A percentile compares a stretch with the other conserved stretches of the same genome.
Evolutionary conservation across 1,140 invertebrate species (phyloP).

Genomic region (Chymomyza costata): DNA sequence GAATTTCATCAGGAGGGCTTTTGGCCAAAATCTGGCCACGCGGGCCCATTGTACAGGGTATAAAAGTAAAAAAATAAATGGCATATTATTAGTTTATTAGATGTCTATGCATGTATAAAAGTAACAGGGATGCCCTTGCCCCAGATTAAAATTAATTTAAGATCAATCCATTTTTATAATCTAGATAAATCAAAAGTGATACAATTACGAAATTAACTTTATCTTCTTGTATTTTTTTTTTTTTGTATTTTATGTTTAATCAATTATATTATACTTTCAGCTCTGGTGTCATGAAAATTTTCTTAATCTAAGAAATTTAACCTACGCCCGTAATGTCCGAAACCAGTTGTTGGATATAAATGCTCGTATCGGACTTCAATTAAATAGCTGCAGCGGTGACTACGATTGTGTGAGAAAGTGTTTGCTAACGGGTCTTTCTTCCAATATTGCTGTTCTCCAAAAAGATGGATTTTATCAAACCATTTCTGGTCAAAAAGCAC

Average conservation of each 20-base stretch:
- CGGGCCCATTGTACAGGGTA: no score
- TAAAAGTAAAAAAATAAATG: no score
- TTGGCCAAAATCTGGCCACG: no score
- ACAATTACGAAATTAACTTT: not conserved
- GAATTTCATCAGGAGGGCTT: no score
- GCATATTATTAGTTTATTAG: no score
- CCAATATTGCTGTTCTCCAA: conserved; percentile 92
- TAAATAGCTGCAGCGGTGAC: conserved; percentile 85
- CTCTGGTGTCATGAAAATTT: conserved; percentile 95
- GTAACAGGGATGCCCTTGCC: no score
- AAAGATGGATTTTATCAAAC: conserved; percentile 85
- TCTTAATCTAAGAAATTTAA: conserved; percentile 89
- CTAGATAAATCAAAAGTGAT: no score
- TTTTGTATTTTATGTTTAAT: no score
- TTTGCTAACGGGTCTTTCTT: conserved; percentile 88
- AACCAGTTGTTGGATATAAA: conserved; percentile 89
- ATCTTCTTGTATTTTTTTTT: not conserved
- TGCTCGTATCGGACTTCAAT: conserved; percentile 80
- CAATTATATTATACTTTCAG: no score
- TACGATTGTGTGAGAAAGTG: conserved; percentile 85
- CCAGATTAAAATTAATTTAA: no score
- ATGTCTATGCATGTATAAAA: no score
- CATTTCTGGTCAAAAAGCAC: conserved; percentile 77
- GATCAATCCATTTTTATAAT: no score
- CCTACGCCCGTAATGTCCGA: conserved; percentile 87